Conservation (phyloP, 2,888 invertebrate genomes). For the Pristionchus mayeri region DNA sequence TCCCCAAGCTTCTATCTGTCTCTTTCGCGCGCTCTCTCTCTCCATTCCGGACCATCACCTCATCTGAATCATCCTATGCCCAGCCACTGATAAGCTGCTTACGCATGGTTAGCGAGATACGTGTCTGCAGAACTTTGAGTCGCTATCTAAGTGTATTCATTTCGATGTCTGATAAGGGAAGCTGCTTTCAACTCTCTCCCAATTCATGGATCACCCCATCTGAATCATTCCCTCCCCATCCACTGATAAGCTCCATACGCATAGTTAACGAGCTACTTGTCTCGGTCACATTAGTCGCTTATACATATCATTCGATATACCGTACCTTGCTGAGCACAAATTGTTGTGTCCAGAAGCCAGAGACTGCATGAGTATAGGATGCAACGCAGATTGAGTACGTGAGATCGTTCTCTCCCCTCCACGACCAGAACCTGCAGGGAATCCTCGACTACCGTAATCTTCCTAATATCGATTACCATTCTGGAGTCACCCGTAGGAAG, state of each 20-base stretch:
- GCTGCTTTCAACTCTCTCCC: not conserved
- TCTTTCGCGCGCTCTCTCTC: too few species aligned
- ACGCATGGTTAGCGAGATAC: too few species aligned
- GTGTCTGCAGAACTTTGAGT: too few species aligned
- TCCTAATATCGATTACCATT: slow-evolving; percentile 74
- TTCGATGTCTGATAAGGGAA: not conserved
- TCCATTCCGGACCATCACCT: too few species aligned
- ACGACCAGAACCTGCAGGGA: slow-evolving; percentile 54
- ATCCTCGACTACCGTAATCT: not conserved
- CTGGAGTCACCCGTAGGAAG: slow-evolving; percentile 61
- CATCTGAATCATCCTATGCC: too few species aligned
- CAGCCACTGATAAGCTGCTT: too few species aligned
- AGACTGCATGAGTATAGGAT: slow-evolving; percentile 83
- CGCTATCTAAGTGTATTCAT: not conserved
- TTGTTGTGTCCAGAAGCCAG: slow-evolving; percentile 97
- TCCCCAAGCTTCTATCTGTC: too few species aligned
- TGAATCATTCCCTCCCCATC: not conserved
- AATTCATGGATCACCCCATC: not conserved
- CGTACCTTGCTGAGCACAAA: slow-evolving; percentile 84
- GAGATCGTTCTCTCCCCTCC: slow-evolving; percentile 78
- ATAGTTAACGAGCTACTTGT: not conserved
- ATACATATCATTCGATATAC: not conserved
- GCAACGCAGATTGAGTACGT: slow-evolving; percentile 92
- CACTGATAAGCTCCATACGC: not conserved
- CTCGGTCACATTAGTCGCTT: not conserved